phyloP scores from a whole-genome alignment of 2,113 vertebrate species.

The Podarcis cretensis region DNA sequence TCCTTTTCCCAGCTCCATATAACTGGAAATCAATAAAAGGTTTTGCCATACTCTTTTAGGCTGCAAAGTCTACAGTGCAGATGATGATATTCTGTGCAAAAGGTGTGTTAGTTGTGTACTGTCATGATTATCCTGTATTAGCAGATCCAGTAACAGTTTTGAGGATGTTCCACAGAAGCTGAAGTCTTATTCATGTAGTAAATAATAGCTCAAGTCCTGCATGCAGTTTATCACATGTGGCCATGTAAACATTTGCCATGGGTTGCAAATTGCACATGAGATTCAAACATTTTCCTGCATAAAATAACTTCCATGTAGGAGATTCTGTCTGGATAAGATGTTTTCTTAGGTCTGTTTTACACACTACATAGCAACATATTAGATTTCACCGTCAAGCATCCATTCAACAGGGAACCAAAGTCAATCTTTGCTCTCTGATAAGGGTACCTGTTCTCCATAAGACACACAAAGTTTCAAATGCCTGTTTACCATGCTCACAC shows the following conservation, averaged over 20 bases:
- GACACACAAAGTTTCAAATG: neutral
- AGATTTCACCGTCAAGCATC: neutral
- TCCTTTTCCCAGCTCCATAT: neutral
- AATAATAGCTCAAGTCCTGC: neutral
- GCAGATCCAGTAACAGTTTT: neutral
- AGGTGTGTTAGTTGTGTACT: neutral
- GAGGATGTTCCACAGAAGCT: neutral
- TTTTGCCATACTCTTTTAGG: neutral
- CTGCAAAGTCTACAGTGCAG: neutral
- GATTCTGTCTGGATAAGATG: neutral
- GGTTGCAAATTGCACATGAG: neutral
- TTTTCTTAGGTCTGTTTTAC: neutral
- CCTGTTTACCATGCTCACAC: too few species aligned
- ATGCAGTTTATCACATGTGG: neutral
- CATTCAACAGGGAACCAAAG: neutral
- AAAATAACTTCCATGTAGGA: neutral
- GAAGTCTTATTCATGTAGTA: neutral
- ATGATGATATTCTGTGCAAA: neutral
- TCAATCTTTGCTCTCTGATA: neutral
- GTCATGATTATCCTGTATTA: neutral
- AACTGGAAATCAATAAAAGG: neutral
- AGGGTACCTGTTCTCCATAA: neutral
- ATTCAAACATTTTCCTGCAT: neutral
- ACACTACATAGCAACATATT: neutral
- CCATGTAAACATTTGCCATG: neutral